A percentile compares a stretch with the other conserved stretches of the same genome.
Conservation (phyloP, 2,888 invertebrate species). For the Pollenia angustigena region DNA sequence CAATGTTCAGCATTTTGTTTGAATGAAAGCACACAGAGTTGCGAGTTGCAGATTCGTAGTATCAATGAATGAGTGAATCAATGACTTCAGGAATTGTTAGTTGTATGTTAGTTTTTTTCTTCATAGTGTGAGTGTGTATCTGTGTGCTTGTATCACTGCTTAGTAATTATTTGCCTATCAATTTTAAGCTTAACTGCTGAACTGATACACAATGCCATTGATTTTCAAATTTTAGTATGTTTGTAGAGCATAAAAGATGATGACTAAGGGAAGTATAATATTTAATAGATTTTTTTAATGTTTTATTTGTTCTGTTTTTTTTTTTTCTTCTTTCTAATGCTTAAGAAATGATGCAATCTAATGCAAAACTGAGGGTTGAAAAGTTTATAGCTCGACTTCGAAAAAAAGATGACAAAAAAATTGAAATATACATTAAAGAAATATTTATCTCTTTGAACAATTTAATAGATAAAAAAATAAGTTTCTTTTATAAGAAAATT, state of each 20-base stretch:
- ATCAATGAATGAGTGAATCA: slow-evolving; percentile 43
- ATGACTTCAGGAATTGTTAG: slow-evolving; percentile 33
- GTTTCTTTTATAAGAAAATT: slow-evolving; percentile 42
- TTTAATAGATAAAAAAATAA: slow-evolving; percentile 45
- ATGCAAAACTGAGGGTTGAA: slow-evolving; percentile 65
- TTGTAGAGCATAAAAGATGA: slow-evolving; percentile 72
- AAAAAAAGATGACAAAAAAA: neutral
- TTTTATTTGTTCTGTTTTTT: slow-evolving; percentile 51
- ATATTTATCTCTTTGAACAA: slow-evolving; percentile 39
- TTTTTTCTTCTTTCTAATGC: slow-evolving; percentile 24
- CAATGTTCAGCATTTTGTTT: slow-evolving; percentile 42
- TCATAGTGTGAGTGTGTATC: slow-evolving; percentile 15
- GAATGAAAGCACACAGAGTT: slow-evolving; percentile 36
- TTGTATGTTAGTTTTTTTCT: slow-evolving; percentile 15
- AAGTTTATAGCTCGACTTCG: slow-evolving; percentile 37
- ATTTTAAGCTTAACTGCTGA: slow-evolving; percentile 69
- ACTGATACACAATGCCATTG: slow-evolving; percentile 61
- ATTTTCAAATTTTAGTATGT: slow-evolving; percentile 69
- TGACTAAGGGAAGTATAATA: slow-evolving; percentile 66
- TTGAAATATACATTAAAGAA: neutral
- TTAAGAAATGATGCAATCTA: slow-evolving; percentile 71
- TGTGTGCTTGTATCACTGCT: slow-evolving; percentile 59
- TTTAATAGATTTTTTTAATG: slow-evolving; percentile 70
- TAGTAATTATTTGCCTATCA: slow-evolving; percentile 73
- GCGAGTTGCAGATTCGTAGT: neutral